Conservation (phyloP, 2,797 vertebrate species). For the Phylloscopus collybita region DNA sequence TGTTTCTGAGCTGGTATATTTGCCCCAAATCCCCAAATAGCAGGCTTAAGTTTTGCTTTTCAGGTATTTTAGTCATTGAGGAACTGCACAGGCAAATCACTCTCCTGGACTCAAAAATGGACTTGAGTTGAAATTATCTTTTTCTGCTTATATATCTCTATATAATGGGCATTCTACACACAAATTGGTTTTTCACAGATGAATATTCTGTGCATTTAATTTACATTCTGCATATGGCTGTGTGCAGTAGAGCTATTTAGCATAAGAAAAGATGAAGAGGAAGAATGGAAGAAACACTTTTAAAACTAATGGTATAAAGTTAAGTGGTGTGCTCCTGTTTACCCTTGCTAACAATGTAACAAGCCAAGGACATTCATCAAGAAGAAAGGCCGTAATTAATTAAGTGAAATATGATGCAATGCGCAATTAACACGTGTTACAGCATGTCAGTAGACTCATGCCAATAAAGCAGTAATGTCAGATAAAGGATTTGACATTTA, state of each 20-base stretch:
- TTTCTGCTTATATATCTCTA: not conserved
- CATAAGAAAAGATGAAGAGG: not conserved
- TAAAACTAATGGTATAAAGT: not conserved
- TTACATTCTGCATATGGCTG: not conserved
- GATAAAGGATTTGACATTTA: not conserved
- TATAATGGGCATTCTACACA: not conserved
- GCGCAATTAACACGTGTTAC: constrained; percentile 34
- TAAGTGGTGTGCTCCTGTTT: not conserved
- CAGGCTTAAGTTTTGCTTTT: not conserved
- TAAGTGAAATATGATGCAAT: constrained; percentile 7
- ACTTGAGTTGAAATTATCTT: not conserved
- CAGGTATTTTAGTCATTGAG: not conserved
- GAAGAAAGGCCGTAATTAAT: not conserved
- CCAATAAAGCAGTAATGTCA: not conserved
- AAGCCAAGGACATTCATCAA: constrained; percentile 21
- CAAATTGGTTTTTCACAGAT: not conserved
- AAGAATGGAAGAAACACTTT: not conserved
- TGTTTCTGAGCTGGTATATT: not conserved
- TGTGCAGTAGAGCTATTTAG: not conserved
- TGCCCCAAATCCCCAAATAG: not conserved
- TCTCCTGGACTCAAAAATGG: not conserved
- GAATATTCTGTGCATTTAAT: not conserved
- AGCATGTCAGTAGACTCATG: not conserved
- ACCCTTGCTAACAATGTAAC: not conserved
- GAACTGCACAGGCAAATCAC: not conserved